These are phyloP conservation scores for Axinella damicornis DNA, from an alignment of 37 sponge, comb jelly and placozoan species.

Conservation along the genomic window DNA sequence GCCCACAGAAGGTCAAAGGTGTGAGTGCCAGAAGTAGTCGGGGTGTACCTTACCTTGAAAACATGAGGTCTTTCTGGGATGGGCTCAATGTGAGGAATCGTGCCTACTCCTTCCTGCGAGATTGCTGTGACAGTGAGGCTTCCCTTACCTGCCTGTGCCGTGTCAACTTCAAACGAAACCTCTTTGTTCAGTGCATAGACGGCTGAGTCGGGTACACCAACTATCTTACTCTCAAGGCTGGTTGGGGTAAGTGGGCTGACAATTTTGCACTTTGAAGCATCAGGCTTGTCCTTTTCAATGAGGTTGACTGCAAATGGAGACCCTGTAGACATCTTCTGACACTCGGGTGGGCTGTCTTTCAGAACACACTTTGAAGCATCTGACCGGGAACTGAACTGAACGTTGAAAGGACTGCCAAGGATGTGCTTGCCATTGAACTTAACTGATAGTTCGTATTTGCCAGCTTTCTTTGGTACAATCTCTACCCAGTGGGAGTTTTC, in stretches of 20 bases:
- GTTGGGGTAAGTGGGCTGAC: neutral
- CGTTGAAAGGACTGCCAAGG: too few species aligned
- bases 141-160: slow-evolving; percentile 76
- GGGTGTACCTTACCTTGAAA: slow-evolving; percentile 63
- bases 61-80: neutral
- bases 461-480: too few species aligned
- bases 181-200: slow-evolving; percentile 4
- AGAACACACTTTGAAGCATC: too few species aligned
- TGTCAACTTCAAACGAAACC: slow-evolving; percentile 50
- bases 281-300: slow-evolving; percentile 29
- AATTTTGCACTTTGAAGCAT: slow-evolving; percentile 15
- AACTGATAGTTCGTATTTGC: too few species aligned
- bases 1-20: slow-evolving; percentile 52
- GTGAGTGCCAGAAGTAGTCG: slow-evolving; percentile 55
- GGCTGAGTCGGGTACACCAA: slow-evolving; percentile 44
- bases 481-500: too few species aligned
- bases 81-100: neutral
- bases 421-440: too few species aligned
- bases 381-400: too few species aligned
- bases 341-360: slow-evolving; percentile 31
- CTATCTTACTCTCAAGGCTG: slow-evolving; percentile 17
- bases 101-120: neutral
- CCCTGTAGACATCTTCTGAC: slow-evolving; percentile 39
- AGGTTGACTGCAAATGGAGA: slow-evolving; percentile 40
- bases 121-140: slow-evolving; percentile 46